These are phyloP conservation scores for Zosterops pallidus DNA, from an alignment of 2,113 vertebrate species.

Conservation along the genomic window DNA sequence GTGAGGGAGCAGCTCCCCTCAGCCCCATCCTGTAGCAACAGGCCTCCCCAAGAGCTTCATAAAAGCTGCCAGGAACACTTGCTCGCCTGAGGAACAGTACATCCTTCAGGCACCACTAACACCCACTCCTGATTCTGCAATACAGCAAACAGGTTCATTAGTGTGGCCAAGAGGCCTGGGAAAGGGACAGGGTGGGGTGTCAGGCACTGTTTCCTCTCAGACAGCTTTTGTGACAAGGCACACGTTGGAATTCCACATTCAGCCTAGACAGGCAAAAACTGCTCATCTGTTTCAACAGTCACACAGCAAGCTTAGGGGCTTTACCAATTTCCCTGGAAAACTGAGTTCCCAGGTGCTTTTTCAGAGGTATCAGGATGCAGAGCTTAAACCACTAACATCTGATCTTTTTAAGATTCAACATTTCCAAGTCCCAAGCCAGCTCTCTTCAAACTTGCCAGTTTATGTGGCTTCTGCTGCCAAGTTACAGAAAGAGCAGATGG, in stretches of 20 bases:
- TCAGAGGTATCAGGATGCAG: background rate
- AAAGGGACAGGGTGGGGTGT: background rate
- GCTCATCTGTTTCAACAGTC: background rate
- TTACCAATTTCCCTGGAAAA: background rate
- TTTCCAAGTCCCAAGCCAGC: background rate
- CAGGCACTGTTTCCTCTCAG: background rate
- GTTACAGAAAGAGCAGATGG: background rate
- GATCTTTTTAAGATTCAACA: background rate
- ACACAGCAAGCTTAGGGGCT: background rate
- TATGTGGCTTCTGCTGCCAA: background rate
- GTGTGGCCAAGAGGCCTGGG: background rate
- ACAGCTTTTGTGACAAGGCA: background rate
- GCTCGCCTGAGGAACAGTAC: background rate
- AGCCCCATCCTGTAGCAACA: background rate
- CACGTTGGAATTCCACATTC: accelerated
- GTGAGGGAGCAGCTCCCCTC: background rate
- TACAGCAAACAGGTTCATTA: background rate
- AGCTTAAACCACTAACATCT: background rate
- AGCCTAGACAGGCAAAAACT: background rate
- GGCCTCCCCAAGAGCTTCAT: background rate
- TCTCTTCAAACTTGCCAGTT: background rate
- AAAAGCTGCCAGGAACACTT: background rate
- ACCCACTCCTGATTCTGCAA: background rate
- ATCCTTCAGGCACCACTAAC: background rate
- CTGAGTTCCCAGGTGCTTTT: background rate